Evolutionary conservation across 2,888 invertebrate genomes (phyloP), one percentile per base, ranked within the genome.

Genomic region (Lycia hirtaria): DNA sequence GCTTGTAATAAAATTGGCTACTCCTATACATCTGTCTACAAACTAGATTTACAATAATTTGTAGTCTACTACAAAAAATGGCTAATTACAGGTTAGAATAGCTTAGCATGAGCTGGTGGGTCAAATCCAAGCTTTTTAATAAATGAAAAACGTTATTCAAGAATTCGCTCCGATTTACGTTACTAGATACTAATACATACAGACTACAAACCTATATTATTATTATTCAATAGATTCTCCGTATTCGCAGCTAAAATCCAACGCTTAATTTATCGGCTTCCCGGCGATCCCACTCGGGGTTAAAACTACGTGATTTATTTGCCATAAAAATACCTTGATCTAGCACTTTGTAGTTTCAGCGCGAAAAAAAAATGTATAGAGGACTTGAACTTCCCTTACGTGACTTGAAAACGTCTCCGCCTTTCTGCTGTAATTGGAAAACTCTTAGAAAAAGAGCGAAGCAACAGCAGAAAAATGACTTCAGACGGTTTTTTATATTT

Each of bases 231-330:
- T 24, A 28, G 44, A 22, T 49, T 35, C 30, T 43, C 24, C 17
- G 22, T 38, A 43, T 35, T 44, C 43, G 37, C 17, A 28, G 15
- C 28, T 24, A 22, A 41, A 47, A 40, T 35, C 41, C 35, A 41
- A 35, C 22, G 3, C 30, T 41, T 52, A 52, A 58, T 58, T 53
- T 53, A 58, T 58, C 48, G 48, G 4, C 43, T 32, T 19, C 26
- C 35, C 43, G 17, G 33, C 32, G 19, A 24, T 35, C 14, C 35
- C 43, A 14, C 33, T 24, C 24, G 47, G 19, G 37, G 48, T 43
- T 53, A 35, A 52, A 54, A 58, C 22, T 43, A 47, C 48, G 41
- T 58, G 48, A 58, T 53, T 58, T 58, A 58, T 57, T 48, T 43
- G 57, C 37, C 19, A 57, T 53, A 57, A 57, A 56, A 57, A 52